These are phyloP conservation scores for Trematocara variabile DNA, from an alignment of 2,113 vertebrate genomes.

Conservation along the genomic window DNA sequence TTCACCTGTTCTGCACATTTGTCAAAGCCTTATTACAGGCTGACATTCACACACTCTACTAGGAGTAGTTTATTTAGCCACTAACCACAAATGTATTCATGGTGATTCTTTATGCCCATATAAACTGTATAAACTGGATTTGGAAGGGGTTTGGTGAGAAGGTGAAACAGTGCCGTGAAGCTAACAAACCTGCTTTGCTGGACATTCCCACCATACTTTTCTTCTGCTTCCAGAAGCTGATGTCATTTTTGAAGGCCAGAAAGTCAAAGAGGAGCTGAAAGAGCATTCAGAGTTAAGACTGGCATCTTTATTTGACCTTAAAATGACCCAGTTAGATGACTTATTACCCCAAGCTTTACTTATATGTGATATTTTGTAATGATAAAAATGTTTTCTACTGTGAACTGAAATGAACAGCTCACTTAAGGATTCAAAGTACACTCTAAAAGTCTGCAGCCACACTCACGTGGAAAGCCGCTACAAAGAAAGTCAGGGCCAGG, in stretches of 20 bases:
- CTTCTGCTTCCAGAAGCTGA: conserved; percentile 98
- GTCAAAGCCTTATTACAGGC: not conserved
- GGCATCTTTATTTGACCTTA: not conserved
- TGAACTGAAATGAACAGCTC: not conserved
- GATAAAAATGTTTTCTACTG: not conserved
- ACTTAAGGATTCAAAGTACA: not conserved
- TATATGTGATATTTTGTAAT: not conserved
- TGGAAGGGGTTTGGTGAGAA: not conserved
- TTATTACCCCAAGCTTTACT: not conserved
- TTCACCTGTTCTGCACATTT: not conserved
- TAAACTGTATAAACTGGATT: not conserved
- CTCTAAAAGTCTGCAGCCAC: not conserved
- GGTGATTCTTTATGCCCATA: not conserved
- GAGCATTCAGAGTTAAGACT: not conserved
- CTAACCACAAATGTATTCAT: not conserved
- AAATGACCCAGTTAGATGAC: not conserved
- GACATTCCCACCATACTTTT: conserved; percentile 98
- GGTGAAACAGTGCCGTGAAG: not conserved
- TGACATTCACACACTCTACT: not conserved
- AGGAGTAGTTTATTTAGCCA: not conserved
- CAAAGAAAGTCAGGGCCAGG: conserved; percentile 92
- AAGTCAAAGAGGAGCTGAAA: conserved; percentile 96
- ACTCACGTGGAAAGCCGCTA: conserved; percentile 95
- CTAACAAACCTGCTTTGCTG: conserved; percentile 88
- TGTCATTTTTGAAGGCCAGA: conserved; percentile 97